phyloP scores from a whole-genome alignment of 2,797 vertebrate species.

The Propithecus perrieri region DNA sequence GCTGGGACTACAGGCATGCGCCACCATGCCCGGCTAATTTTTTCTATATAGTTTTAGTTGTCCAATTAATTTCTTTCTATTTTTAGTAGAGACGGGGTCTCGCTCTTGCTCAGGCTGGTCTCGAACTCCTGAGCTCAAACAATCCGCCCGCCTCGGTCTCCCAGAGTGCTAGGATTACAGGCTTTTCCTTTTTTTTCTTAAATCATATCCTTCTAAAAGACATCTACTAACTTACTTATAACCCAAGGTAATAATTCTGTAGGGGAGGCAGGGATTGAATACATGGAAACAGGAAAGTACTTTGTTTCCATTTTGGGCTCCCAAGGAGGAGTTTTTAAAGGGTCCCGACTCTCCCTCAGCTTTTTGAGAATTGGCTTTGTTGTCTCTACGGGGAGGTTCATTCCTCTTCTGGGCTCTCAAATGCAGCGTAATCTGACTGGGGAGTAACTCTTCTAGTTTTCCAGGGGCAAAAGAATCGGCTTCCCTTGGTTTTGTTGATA shows the following conservation, averaged over 20 bases:
- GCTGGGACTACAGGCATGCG: too few relatives aligned
- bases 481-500: not conserved
- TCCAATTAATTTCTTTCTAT: too few relatives aligned
- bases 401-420: not conserved
- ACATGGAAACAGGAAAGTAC: not conserved
- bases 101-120: too few relatives aligned
- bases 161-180: too few relatives aligned
- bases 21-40: too few relatives aligned
- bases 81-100: too few relatives aligned
- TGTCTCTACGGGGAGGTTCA: not conserved
- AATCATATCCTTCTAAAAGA: not conserved
- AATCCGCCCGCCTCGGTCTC: too few relatives aligned
- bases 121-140: too few relatives aligned
- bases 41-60: too few relatives aligned
- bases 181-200: not conserved
- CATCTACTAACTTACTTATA: not conserved
- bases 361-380: not conserved
- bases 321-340: not conserved
- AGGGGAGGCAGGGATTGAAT: not conserved
- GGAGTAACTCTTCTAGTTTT: not conserved
- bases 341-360: not conserved
- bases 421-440: not conserved
- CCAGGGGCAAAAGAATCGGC: not conserved
- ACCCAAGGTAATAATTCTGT: not conserved
- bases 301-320: not conserved